Base-by-base conservation (phyloP, 1,140 invertebrate species). In the Diabrotica undecimpunctata region DNA sequence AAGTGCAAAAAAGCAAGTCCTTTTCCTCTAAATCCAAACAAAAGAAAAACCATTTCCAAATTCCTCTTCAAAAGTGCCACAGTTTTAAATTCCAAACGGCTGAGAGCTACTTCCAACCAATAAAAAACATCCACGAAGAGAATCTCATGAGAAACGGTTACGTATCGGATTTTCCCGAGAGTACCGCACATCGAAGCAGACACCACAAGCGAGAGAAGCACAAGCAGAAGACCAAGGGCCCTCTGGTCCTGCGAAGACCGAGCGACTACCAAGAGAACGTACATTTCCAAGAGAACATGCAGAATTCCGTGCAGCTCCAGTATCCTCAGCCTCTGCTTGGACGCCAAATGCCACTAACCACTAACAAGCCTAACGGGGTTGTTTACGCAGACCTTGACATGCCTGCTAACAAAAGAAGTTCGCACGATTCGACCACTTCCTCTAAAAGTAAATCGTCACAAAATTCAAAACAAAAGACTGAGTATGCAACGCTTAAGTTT, bases 401-500 rank as follows among this genome's bases (percentile, higher is more conserved):
- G 72, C 70, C 76, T 8, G 67, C 70, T 39, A 72, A 57, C 46
- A 71, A 66, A 57, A 73, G 72, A 54, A 52, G 60, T 50, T 67
- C 72, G 35, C 61, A 69, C 41, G 63, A 66, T 6, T 66, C 62
- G 2, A 10, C 41, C n/a, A 61, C 54, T 50, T 70, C 66, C 7
- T 66, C 61, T 12, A 67, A 67, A 53, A 69, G 60, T 52, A 67
- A 70, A 50, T 66, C 56, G 38, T 46, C 41, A 46, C 72, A 70
- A 67, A 77, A 77, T 64, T 64, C 69, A 36, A 77, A 78, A 72
- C 66, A 70, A 64, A 81, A 81, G 78, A 88, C 86, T 74, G 88
- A 91, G 77, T 90, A 91, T 75, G 86, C 88, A 53, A 88, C 89
- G 70, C 83, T 91, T 66, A 89, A 89, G 79, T 92, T 91, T 79